These are phyloP conservation scores for Spicauda simplicius DNA, from an alignment of 2,888 invertebrate species.

Conservation along the genomic window DNA sequence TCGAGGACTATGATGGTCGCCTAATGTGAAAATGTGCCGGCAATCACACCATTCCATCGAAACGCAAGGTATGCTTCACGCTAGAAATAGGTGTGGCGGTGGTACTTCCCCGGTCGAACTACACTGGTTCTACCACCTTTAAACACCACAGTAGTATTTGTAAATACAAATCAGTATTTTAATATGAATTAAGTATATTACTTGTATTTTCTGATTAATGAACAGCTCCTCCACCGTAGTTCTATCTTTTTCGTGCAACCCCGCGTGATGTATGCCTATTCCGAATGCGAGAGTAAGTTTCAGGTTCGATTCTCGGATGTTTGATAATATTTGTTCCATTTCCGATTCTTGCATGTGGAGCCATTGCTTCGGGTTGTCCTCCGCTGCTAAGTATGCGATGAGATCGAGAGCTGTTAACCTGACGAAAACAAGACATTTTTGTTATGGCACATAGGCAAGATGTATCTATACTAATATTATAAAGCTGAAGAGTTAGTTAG, in stretches of 20 bases:
- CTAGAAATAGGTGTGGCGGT: too few relatives aligned
- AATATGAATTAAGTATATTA: conserved; percentile 50
- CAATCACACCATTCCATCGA: too few relatives aligned
- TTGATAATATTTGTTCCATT: conserved; percentile 91
- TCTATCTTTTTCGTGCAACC: conserved; percentile 96
- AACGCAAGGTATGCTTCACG: too few relatives aligned
- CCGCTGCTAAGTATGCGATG: conserved; percentile 95
- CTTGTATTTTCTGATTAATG: conserved; percentile 97
- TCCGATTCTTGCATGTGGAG: conserved; percentile 93
- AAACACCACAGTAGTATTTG: too few relatives aligned
- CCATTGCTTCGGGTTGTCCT: conserved; percentile 98
- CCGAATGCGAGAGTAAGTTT: conserved; percentile 98
- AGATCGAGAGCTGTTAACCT: conserved; percentile 98
- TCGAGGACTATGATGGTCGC: too few relatives aligned
- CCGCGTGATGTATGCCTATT: conserved; percentile 99
- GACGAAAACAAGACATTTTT: background rate
- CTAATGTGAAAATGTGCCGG: too few relatives aligned
- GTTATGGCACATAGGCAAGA: too few relatives aligned
- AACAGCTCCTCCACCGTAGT: conserved; percentile 97
- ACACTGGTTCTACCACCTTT: too few relatives aligned
- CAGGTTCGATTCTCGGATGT: conserved; percentile 94
- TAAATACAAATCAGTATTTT: too few relatives aligned
- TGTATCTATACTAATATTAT: too few relatives aligned
- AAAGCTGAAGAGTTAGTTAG: too few relatives aligned
- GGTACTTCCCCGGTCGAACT: too few relatives aligned